Evolutionary conservation across 2,113 vertebrate genomes (phyloP).

Genomic region (Psophia crepitans): DNA sequence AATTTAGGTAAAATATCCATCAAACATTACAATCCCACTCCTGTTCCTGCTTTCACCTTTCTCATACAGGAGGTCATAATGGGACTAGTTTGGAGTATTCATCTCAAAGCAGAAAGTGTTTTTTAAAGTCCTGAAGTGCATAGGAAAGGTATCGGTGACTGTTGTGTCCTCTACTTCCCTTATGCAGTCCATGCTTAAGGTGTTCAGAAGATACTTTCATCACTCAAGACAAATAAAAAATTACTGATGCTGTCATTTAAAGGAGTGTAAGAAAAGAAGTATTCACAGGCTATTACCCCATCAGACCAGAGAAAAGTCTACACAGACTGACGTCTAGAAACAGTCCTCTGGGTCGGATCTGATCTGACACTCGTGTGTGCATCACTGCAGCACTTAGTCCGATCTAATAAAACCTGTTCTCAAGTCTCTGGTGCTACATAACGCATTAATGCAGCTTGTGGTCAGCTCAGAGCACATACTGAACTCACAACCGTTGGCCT

Average conservation of each 20-base stretch:
- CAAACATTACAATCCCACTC: neutral
- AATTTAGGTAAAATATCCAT: neutral
- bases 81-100: neutral
- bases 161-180: neutral
- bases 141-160: neutral
- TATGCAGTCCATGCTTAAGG: neutral
- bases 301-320: neutral
- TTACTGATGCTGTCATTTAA: neutral
- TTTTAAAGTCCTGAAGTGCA: neutral
- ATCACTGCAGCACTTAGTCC: neutral
- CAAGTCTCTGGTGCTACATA: neutral
- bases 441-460: neutral
- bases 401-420: neutral
- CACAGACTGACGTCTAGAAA: neutral
- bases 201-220: neutral
- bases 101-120: neutral
- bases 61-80: neutral
- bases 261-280: neutral
- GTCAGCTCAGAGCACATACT: neutral
- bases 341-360: neutral
- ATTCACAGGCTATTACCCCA: neutral
- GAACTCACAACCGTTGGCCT: neutral
- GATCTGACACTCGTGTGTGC: neutral
- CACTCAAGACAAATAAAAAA: neutral
- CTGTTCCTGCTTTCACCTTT: neutral